phyloP scores from a whole-genome alignment of 2,797 vertebrate genomes.

The Scyliorhinus canicula region DNA sequence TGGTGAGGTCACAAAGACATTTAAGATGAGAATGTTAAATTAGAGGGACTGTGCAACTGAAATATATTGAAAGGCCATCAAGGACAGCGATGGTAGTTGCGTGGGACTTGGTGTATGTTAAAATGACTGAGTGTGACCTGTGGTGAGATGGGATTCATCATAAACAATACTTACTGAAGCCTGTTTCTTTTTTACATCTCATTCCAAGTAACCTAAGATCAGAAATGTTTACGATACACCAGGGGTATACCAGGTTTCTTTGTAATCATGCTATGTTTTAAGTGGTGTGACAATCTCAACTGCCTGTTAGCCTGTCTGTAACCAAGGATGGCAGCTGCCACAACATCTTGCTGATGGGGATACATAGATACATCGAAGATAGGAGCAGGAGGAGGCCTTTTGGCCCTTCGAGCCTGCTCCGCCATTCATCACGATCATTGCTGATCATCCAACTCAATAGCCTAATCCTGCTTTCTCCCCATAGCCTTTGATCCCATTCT shows the following conservation, averaged over 20 bases:
- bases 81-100: not conserved
- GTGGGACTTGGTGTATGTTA: not conserved
- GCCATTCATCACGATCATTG: too few species aligned
- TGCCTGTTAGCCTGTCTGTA: not conserved
- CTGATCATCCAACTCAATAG: too few species aligned
- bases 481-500: too few species aligned
- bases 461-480: too few species aligned
- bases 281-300: not conserved
- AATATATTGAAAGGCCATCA: not conserved
- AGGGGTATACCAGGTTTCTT: not conserved
- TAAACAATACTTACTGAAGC: constrained; percentile 26
- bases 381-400: too few species aligned
- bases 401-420: too few species aligned
- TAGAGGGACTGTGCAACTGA: not conserved
- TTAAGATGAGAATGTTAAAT: not conserved
- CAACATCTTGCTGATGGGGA: constrained; percentile 7
- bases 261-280: not conserved
- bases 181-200: not conserved
- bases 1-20: not conserved
- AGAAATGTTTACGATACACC: constrained; percentile 17
- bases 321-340: not conserved
- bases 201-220: not conserved
- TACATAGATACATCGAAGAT: too few species aligned
- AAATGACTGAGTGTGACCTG: not conserved
- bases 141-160: not conserved